Percentiles rank a stretch among this genome's conserved stretches.
phyloP scores from a whole-genome alignment of 2,797 vertebrate species.

The Aselliscus stoliczkanus region DNA sequence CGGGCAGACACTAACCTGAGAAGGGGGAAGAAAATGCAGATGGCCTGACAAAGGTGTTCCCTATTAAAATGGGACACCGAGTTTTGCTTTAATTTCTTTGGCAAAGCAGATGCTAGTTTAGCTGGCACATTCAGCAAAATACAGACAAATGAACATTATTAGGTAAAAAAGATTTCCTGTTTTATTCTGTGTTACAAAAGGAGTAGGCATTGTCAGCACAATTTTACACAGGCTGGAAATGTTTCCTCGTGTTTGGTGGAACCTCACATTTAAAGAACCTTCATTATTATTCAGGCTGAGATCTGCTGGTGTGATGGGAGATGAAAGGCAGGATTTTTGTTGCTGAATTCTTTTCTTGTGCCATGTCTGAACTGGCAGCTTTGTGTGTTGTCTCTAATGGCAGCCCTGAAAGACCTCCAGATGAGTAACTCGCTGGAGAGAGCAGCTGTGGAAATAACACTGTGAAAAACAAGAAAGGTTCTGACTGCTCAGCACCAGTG shows the following conservation, averaged over 20 bases:
- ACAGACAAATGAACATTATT: constrained; percentile 18
- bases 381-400: constrained; percentile 32
- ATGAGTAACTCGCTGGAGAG: constrained; percentile 51
- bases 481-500: constrained; percentile 2
- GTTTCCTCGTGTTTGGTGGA: background rate
- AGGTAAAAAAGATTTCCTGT: background rate
- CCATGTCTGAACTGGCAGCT: background rate
- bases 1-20: background rate
- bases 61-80: background rate
- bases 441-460: constrained; percentile 56
- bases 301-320: background rate
- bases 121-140: background rate
- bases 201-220: constrained; percentile 36
- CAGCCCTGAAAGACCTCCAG: constrained; percentile 6
- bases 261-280: background rate
- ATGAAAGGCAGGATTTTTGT: constrained; percentile 36
- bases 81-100: background rate
- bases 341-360: constrained; percentile 33
- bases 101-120: constrained; percentile 33
- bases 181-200: background rate
- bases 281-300: constrained; percentile 60
- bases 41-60: background rate
- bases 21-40: too few relatives aligned
- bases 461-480: constrained; percentile 19
- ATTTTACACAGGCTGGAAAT: background rate